Evolutionary conservation across 2,113 vertebrate species (phyloP).

Genomic region (Caloenas nicobarica): DNA sequence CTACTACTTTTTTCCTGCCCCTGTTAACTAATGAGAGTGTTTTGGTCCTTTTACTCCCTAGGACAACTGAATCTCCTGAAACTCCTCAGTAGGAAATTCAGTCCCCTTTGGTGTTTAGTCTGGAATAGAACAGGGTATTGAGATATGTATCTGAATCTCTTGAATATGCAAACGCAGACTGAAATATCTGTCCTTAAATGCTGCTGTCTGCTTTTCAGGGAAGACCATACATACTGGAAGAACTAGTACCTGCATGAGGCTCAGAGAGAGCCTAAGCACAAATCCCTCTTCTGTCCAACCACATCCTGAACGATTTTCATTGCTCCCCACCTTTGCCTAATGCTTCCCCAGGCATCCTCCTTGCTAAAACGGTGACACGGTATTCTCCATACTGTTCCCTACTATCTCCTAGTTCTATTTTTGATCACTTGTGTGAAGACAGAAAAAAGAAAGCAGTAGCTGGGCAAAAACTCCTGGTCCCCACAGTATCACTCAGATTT

Average conservation of each 20-base stretch:
- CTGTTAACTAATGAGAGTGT: background rate
- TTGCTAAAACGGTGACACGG: background rate
- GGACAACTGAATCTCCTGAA: background rate
- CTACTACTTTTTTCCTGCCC: background rate
- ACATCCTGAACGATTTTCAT: background rate
- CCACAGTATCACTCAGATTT: background rate
- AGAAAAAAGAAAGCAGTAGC: background rate
- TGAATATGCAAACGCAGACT: background rate
- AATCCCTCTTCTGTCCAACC: background rate
- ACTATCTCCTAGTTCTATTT: background rate
- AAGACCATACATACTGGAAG: background rate
- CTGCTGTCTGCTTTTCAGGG: background rate
- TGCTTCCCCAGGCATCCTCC: background rate
- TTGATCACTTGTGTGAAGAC: background rate
- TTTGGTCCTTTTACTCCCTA: background rate
- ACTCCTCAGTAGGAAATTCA: background rate
- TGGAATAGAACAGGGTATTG: background rate
- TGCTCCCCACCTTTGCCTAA: background rate
- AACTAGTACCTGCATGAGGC: background rate
- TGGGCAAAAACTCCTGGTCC: background rate
- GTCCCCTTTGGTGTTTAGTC: background rate
- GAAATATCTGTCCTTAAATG: background rate
- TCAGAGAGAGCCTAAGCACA: background rate
- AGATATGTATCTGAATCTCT: background rate
- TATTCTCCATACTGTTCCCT: background rate